Percentiles rank a stretch among this genome's conserved stretches.
These are phyloP conservation scores for Gavialis gangeticus DNA, from an alignment of 2,113 vertebrate genomes.

Conservation along the genomic window DNA sequence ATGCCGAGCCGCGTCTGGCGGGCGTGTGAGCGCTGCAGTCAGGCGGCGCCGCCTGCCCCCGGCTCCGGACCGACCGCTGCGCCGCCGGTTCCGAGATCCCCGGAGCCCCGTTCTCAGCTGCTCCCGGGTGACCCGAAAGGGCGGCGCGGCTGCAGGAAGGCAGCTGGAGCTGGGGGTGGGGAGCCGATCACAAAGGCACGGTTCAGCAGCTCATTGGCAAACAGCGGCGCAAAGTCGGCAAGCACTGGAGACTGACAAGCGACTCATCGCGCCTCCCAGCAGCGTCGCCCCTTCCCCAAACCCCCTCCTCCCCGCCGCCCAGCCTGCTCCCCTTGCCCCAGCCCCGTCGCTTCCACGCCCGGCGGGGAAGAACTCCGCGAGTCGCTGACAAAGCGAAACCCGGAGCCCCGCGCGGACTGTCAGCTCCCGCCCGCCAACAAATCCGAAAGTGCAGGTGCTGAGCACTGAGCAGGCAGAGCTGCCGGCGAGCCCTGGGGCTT, in stretches of 20 bases:
- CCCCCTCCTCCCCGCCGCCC: neutral
- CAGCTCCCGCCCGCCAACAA: neutral
- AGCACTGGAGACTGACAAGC: conserved; percentile 49
- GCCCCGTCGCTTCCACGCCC: neutral
- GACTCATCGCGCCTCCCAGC: conserved; percentile 63
- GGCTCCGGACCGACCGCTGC: neutral
- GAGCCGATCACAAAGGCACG: conserved; percentile 69
- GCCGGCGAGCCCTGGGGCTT: neutral
- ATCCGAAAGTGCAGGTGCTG: neutral
- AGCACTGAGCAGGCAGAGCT: neutral
- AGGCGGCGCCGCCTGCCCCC: conserved; percentile 63
- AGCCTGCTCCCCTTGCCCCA: neutral
- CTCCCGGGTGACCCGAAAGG: neutral
- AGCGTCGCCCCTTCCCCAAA: neutral
- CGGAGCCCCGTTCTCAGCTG: neutral
- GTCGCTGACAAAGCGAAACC: conserved; percentile 2
- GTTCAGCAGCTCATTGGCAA: conserved; percentile 66
- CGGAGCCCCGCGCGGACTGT: neutral
- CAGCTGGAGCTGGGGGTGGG: neutral
- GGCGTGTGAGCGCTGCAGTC: neutral
- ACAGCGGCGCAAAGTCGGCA: conserved; percentile 58
- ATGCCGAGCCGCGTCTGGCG: conserved; percentile 48
- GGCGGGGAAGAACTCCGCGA: conserved; percentile 33
- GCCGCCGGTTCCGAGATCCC: neutral
- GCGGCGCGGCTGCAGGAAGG: conserved; percentile 11